Conservation (phyloP, 2,113 vertebrate genomes). For the Poeciliopsis turrubarensis region DNA sequence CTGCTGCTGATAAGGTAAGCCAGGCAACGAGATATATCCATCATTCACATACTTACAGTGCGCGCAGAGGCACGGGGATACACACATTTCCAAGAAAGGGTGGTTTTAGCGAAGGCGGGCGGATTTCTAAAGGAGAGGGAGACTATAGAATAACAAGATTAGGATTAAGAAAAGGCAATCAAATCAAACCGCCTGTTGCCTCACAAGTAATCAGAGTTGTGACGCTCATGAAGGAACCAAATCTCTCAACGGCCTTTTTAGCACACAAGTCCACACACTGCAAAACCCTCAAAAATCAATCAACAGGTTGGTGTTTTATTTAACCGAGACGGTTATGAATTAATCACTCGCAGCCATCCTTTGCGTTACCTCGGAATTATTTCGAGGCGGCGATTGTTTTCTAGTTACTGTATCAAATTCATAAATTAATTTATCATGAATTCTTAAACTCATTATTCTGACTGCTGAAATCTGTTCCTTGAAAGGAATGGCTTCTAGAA, state of each 20-base stretch:
- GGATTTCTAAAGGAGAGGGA: neutral
- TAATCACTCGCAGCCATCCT: neutral
- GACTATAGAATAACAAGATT: conserved; percentile 50
- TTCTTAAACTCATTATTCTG: neutral
- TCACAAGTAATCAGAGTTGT: conserved; percentile 15
- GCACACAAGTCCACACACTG: neutral
- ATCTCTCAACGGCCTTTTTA: neutral
- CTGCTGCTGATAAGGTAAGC: conserved; percentile 72
- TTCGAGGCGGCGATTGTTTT: neutral
- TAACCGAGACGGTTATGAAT: too few relatives aligned
- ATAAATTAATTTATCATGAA: too few relatives aligned
- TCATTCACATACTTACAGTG: conserved; percentile 70
- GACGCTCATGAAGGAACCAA: neutral
- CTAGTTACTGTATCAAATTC: too few relatives aligned
- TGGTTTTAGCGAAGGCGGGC: neutral
- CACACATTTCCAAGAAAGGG: conserved; percentile 20
- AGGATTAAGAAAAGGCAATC: conserved; percentile 61
- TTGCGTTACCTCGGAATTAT: neutral
- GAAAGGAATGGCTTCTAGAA: neutral
- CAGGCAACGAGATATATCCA: conserved; percentile 74
- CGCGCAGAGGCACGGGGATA: neutral
- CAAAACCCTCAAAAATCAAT: too few relatives aligned
- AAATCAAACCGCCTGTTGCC: conserved; percentile 54
- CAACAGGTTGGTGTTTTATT: too few relatives aligned
- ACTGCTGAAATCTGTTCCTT: neutral